Evolutionary conservation across 35 echinoderm and acorn worm genomes (phyloP).

Genomic region (Lytechinus variegatus): DNA sequence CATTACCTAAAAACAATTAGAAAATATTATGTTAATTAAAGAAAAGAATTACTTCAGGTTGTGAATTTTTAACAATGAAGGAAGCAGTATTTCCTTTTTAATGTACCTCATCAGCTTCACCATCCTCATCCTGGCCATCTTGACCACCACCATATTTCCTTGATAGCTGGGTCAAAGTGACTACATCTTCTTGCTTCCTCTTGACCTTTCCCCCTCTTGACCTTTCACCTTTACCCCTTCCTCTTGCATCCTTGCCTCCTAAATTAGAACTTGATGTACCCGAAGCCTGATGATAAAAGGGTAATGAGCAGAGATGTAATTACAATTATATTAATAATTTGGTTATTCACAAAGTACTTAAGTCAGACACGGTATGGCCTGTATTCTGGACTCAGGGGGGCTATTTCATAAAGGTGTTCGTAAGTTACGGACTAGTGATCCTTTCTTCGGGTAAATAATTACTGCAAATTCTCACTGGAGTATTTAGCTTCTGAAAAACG

Average conservation of each 20-base stretch:
- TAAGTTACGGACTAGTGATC: too few relatives aligned
- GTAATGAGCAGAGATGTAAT: neutral
- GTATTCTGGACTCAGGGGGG: too few relatives aligned
- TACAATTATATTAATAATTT: too few relatives aligned
- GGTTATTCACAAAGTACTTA: too few relatives aligned
- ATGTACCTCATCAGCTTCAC: neutral
- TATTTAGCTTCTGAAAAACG: too few relatives aligned
- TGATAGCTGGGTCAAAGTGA: constrained; percentile 87
- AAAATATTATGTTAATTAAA: too few relatives aligned
- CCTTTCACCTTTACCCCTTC: constrained; percentile 48
- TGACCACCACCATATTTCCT: constrained; percentile 8
- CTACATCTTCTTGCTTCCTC: constrained; percentile 45
- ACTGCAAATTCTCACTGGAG: too few relatives aligned
- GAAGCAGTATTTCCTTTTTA: neutral
- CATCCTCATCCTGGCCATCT: constrained; percentile 18
- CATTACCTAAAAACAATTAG: too few relatives aligned
- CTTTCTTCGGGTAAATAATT: too few relatives aligned
- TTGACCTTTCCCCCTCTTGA: constrained; percentile 51
- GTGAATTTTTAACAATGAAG: neutral
- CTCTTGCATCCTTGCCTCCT: neutral
- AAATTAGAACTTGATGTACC: neutral
- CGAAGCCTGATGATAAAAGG: neutral
- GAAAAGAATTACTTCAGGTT: too few relatives aligned
- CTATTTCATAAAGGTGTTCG: too few relatives aligned
- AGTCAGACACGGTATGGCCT: too few relatives aligned